Evolutionary conservation across 2,797 vertebrate species (phyloP).

Genomic region (Potorous gilbertii): DNA sequence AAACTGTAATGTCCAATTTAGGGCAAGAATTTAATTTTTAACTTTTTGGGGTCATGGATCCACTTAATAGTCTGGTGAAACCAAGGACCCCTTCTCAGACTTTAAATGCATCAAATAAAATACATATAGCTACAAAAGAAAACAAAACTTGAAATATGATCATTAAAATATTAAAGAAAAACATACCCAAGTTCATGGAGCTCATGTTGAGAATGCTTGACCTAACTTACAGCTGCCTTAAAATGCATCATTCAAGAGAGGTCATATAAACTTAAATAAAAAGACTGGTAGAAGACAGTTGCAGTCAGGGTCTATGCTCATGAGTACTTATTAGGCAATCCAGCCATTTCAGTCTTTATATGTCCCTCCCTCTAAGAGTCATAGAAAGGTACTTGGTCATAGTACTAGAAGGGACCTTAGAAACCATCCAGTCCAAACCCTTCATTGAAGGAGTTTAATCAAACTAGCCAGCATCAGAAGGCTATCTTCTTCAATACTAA

Average conservation of each 20-base stretch:
- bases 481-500: conserved; percentile 6
- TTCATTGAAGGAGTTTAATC: background rate
- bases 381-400: background rate
- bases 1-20: background rate
- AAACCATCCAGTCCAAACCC: too few species aligned
- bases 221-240: background rate
- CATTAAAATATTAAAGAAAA: background rate
- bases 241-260: background rate
- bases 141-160: background rate
- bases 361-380: background rate
- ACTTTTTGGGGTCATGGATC: background rate
- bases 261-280: background rate
- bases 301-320: background rate
- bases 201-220: background rate
- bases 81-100: too few species aligned
- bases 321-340: background rate
- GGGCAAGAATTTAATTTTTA: background rate
- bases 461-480: background rate
- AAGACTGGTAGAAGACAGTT: background rate
- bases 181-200: background rate
- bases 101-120: background rate
- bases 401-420: too few species aligned
- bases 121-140: background rate
- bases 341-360: background rate
- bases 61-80: too few species aligned